Evolutionary conservation across 1,140 invertebrate species (phyloP).

Genomic region (Eumeta japonica): DNA sequence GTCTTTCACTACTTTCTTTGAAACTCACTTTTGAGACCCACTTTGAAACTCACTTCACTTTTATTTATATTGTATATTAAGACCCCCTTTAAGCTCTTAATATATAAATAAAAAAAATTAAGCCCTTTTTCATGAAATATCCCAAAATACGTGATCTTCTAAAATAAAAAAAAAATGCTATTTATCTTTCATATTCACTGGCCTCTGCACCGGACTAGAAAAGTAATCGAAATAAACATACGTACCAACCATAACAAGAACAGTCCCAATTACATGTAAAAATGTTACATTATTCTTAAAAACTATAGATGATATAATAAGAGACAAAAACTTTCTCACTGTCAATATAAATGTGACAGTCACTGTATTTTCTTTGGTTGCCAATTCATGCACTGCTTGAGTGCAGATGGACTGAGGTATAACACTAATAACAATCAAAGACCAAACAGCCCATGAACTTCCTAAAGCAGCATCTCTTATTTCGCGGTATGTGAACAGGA

Average conservation of each 20-base stretch:
- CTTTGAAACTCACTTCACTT: too few relatives aligned
- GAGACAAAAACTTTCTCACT: constrained; percentile 41
- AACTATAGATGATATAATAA: constrained; percentile 40
- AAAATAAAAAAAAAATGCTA: constrained; percentile 5
- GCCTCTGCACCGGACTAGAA: constrained; percentile 22
- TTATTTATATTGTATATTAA: too few relatives aligned
- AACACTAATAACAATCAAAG: constrained; percentile 30
- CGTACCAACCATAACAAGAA: constrained; percentile 35
- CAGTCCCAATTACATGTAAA: constrained; percentile 31
- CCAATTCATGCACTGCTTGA: constrained; percentile 39
- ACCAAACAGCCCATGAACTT: constrained; percentile 24
- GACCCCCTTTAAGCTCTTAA: too few relatives aligned
- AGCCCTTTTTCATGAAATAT: too few relatives aligned
- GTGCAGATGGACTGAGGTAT: constrained; percentile 38
- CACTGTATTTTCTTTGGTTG: constrained; percentile 37
- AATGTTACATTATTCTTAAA: constrained; percentile 46
- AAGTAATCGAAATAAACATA: constrained; percentile 49
- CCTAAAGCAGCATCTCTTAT: constrained; percentile 16
- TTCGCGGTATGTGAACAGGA: constrained; percentile 29
- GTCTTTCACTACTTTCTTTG: too few relatives aligned
- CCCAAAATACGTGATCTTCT: too few relatives aligned
- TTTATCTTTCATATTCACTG: constrained; percentile 26
- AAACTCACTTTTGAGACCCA: too few relatives aligned
- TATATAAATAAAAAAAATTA: too few relatives aligned
- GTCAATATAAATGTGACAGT: constrained; percentile 48